phyloP scores from a whole-genome alignment of 2,113 vertebrate genomes.

The Lophura nycthemera region DNA sequence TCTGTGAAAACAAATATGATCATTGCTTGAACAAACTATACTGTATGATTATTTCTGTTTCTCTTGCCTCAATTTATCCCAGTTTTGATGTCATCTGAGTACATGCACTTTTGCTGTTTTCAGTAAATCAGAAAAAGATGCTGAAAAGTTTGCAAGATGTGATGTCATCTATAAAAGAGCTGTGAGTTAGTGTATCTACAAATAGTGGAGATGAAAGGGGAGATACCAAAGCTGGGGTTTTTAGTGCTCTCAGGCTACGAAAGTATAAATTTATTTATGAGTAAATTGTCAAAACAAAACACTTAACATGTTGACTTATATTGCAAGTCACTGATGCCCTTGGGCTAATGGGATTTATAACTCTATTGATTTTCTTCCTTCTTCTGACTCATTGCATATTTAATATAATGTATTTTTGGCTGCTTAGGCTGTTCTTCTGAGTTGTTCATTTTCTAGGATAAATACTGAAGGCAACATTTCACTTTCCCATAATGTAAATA shows the following conservation, averaged over 20 bases:
- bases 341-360: constrained; percentile 44
- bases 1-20: background rate
- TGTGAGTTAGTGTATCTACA: background rate
- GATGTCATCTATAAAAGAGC: background rate
- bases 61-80: background rate
- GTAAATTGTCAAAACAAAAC: constrained; percentile 63
- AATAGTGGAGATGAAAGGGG: background rate
- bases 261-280: constrained; percentile 25
- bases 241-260: background rate
- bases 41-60: background rate
- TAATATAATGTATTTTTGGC: background rate
- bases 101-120: background rate
- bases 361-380: constrained; percentile 40
- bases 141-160: background rate
- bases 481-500: background rate
- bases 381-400: constrained; percentile 40
- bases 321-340: constrained; percentile 17
- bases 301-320: constrained; percentile 10
- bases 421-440: background rate
- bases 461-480: background rate
- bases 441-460: constrained; percentile 22
- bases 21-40: background rate
- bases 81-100: background rate
- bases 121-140: background rate
- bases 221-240: background rate